Evolutionary conservation across 2,113 vertebrate species (phyloP).

Genomic region (Trichomycterus rosablanca): DNA sequence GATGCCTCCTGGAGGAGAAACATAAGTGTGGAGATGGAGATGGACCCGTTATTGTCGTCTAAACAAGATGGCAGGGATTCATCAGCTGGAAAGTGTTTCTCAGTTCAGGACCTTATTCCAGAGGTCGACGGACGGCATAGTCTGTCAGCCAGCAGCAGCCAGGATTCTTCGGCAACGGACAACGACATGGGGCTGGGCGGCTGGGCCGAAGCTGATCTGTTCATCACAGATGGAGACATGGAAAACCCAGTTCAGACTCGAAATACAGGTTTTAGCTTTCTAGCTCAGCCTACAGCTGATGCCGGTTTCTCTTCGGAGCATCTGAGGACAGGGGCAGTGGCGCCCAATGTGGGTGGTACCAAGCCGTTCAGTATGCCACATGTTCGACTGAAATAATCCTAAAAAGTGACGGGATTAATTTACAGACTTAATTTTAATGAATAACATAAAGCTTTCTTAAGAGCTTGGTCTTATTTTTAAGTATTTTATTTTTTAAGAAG

Average conservation of each 20-base stretch:
- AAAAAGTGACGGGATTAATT: constrained; percentile 5
- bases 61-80: constrained; percentile 61
- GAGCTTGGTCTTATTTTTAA: constrained; percentile 43
- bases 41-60: constrained; percentile 66
- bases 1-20: constrained; percentile 81
- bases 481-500: constrained; percentile 42
- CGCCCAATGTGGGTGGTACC: constrained; percentile 66
- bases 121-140: constrained; percentile 72
- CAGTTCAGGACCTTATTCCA: constrained; percentile 84
- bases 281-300: constrained; percentile 69
- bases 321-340: constrained; percentile 76
- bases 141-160: constrained; percentile 60
- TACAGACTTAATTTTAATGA: constrained; percentile 6
- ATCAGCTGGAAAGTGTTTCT: constrained; percentile 82
- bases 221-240: constrained; percentile 86
- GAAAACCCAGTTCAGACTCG: constrained; percentile 62
- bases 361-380: constrained; percentile 83
- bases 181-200: constrained; percentile 64
- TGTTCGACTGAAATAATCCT: constrained; percentile 83
- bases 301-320: constrained; percentile 75
- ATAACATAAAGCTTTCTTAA: constrained; percentile 34
- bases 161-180: constrained; percentile 67
- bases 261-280: constrained; percentile 68
- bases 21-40: constrained; percentile 72
- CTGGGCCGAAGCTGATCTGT: constrained; percentile 89